Base-by-base conservation (phyloP, 2,888 invertebrate species). In the Dicycla oo region DNA sequence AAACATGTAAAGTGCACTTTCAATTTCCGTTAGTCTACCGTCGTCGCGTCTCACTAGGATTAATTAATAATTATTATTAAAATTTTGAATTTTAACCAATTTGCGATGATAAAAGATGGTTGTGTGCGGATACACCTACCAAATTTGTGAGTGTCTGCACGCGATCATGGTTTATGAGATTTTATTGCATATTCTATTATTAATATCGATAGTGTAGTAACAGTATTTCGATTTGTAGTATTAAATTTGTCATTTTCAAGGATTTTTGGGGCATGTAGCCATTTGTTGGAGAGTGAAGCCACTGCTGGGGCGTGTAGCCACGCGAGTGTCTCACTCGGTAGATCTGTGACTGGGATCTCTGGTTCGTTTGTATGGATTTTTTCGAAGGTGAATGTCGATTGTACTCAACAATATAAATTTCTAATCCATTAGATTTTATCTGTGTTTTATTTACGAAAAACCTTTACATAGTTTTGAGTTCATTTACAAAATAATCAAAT, bases 381-480 rank as follows among this genome's bases (percentile, higher is more conserved):
- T 90, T 93, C 89, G 89, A 89, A 92, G 88, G 91, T 94, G 90
- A 91, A 91, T 93, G 92, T 95, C 92, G 93, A 95, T 93, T 95
- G 95, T 95, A 95, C 92, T 95, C 95, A 95, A 94, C 93, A 95
- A 95, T 94, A 95, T 94, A 96, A 94, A 95, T 94, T 96, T 95
- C 95, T 95, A 94, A 95, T 95, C 95, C 95, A 95, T 94, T 95
- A 95, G 93, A 95, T 91, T 89, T 88, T 83, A 82, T 80, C 38
- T 78, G 88, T 85, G 92, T 95, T 94, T 95, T 90, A 94, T 94
- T 95, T 89, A 61, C 15, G 26, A 45, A 67, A 58, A 34, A 54
- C 47, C 49, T 38, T 51, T 73, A 63, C 58, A 34, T 51, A 53
- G 13, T 38, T 20, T 7, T n/a, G 15, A 43, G 6, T 58, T 38